Conservation (phyloP, 2,113 vertebrate genomes). For the Todiramphus saurophagus region DNA sequence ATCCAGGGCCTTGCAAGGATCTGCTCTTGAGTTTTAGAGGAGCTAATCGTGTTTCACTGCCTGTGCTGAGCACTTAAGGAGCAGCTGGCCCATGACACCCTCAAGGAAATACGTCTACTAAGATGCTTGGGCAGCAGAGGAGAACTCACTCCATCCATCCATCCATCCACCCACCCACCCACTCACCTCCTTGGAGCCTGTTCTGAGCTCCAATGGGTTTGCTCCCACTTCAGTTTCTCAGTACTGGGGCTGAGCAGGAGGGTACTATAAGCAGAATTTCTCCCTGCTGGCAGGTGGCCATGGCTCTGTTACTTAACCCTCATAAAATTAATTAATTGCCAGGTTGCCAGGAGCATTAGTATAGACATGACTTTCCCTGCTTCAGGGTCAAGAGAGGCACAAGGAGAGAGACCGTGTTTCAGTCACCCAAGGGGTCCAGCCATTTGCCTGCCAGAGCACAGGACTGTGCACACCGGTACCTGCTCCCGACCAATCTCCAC, state of each 20-base stretch:
- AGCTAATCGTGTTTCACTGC: neutral
- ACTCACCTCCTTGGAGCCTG: neutral
- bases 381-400: neutral
- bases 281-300: neutral
- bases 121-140: neutral
- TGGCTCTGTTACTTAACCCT: neutral
- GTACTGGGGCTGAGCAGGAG: accelerated
- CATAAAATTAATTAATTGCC: neutral
- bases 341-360: neutral
- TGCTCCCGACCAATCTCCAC: conserved; percentile 78
- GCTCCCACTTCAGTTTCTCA: neutral
- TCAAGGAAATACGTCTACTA: neutral
- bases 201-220: neutral
- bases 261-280: neutral
- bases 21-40: neutral
- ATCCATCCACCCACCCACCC: neutral
- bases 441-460: accelerated
- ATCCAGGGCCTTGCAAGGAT: neutral
- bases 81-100: neutral
- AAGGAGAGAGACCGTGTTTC: neutral
- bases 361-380: neutral
- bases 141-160: neutral
- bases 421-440: neutral
- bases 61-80: neutral
- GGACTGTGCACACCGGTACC: conserved; percentile 23